Conservation (phyloP, 64 coral and sea anemone species). For the Hydrozoanthus tunicans region DNA sequence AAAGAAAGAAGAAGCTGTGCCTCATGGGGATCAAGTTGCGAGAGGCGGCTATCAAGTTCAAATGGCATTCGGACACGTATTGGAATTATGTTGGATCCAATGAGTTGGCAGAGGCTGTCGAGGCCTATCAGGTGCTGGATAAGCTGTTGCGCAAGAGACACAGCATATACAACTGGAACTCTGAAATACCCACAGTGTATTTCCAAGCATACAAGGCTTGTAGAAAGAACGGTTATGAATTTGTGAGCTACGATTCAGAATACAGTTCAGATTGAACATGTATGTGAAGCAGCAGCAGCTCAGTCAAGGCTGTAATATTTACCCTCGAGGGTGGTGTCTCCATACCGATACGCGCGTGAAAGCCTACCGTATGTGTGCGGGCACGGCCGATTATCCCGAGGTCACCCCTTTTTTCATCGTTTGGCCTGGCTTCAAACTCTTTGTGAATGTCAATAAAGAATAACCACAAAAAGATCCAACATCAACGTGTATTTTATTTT, state of each 20-base stretch:
- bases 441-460: background rate
- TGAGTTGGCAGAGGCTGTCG: no score
- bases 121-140: no score
- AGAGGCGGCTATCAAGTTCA: no score
- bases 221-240: conserved; percentile 16
- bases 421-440: background rate
- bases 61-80: no score
- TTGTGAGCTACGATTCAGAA: conserved; percentile 11
- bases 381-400: no score
- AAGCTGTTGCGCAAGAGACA: background rate
- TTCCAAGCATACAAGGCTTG: conserved; percentile 15
- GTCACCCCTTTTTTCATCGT: no score
- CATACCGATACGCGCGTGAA: background rate
- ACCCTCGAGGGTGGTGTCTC: background rate
- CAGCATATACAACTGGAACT: conserved; percentile 8
- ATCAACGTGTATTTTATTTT: no score
- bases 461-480: no score
- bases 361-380: no score
- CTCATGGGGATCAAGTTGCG: no score
- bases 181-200: conserved; percentile 12
- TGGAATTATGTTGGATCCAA: no score
- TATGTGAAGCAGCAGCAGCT: conserved; percentile 15
- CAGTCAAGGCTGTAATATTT: conserved; percentile 16
- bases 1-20: no score
- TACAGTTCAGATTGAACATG: conserved; percentile 12